A percentile compares a stretch with the other conserved stretches of the same genome.
phyloP scores from a whole-genome alignment of 2,797 vertebrate species.

The Acropternis orthonyx region DNA sequence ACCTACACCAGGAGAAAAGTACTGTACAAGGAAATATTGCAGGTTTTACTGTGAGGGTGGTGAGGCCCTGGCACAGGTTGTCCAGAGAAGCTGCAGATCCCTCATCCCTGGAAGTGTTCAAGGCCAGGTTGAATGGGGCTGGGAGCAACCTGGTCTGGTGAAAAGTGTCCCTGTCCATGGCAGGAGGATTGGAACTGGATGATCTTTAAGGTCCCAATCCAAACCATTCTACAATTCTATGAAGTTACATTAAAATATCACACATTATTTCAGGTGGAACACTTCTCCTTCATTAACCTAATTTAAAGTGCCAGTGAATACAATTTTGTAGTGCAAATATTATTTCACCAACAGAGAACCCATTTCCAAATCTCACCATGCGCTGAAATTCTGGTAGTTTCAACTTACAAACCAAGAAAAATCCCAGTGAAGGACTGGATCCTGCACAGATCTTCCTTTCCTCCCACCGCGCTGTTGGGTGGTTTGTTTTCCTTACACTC shows the following conservation, averaged over 20 bases:
- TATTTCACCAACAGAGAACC: not conserved
- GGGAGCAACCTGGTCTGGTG: not conserved
- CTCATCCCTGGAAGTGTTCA: not conserved
- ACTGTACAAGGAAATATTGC: not conserved
- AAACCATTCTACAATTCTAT: not conserved
- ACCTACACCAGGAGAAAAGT: not conserved
- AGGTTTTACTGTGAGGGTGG: not conserved
- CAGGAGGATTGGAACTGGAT: not conserved
- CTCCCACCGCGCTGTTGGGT: fast-evolving
- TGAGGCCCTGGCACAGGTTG: not conserved
- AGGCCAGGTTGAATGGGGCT: not conserved
- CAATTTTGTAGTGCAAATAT: not conserved
- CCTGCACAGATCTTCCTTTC: not conserved
- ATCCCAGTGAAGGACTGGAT: not conserved
- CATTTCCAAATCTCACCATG: not conserved
- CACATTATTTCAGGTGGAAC: not conserved
- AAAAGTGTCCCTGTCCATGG: not conserved
- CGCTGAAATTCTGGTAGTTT: not conserved
- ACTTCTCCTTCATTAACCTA: not conserved
- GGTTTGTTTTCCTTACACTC: conserved; percentile 19
- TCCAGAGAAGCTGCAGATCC: not conserved
- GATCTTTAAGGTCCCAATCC: not conserved
- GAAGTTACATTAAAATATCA: not conserved
- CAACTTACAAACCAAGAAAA: not conserved
- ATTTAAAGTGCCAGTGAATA: not conserved